Conservation (phyloP, 2,888 invertebrate species). For the Criorhina ranunculi region DNA sequence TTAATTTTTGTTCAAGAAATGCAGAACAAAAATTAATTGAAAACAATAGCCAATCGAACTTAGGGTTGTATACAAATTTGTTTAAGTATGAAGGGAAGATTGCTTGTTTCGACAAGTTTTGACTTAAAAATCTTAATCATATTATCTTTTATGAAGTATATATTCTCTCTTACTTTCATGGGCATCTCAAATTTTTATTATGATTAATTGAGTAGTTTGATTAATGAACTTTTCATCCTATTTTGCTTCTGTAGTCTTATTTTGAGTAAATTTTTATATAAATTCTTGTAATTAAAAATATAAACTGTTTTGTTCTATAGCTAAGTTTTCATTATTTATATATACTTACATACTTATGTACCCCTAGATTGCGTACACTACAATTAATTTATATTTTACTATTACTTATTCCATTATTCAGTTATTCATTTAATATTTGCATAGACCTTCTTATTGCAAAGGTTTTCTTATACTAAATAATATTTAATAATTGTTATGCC, state of each 20-base stretch:
- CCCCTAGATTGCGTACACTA: slow-evolving; percentile 59
- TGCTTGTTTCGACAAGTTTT: slow-evolving; percentile 33
- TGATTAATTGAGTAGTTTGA: slow-evolving; percentile 70
- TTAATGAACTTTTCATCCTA: slow-evolving; percentile 65
- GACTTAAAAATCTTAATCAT: slow-evolving; percentile 34
- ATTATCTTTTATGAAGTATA: slow-evolving; percentile 34
- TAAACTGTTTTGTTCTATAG: slow-evolving; percentile 71
- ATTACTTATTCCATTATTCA: slow-evolving; percentile 69
- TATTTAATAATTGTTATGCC: slow-evolving; percentile 69
- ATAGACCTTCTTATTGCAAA: slow-evolving; percentile 61
- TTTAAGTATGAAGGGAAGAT: slow-evolving; percentile 52
- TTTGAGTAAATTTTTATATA: slow-evolving; percentile 71
- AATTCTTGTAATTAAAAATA: slow-evolving; percentile 75
- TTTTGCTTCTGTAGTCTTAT: slow-evolving; percentile 73
- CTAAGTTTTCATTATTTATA: slow-evolving; percentile 64
- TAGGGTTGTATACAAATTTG: slow-evolving; percentile 9
- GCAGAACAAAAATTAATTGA: slow-evolving; percentile 37
- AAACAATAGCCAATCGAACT: slow-evolving; percentile 32
- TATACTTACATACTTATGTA: slow-evolving; percentile 60
- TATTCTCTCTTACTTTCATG: slow-evolving; percentile 75
- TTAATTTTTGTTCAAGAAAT: slow-evolving; percentile 29
- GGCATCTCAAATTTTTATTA: slow-evolving; percentile 69
- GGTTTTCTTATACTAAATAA: slow-evolving; percentile 63
- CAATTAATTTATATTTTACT: slow-evolving; percentile 69
- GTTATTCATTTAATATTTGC: slow-evolving; percentile 71